Evolutionary conservation across 2,888 invertebrate genomes (phyloP), one percentile per base, ranked within the genome.

Genomic region (Ennomos fuscantarius): DNA sequence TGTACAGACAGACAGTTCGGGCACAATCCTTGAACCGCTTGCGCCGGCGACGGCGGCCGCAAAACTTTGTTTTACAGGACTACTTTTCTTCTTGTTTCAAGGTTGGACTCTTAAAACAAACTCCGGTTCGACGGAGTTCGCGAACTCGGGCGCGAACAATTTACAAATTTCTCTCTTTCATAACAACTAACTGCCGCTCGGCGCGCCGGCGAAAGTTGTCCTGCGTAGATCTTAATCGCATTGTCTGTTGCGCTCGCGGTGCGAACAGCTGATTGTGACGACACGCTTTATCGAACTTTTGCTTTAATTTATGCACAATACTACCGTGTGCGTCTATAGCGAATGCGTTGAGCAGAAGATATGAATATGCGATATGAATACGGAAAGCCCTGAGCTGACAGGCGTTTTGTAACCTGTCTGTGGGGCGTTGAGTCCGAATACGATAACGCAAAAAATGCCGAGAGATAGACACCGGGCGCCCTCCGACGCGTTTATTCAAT

Each of bases 31-130:
- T 92, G 92, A 92, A 92, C 92, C 89, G 92, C 91, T 91, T 92
- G 92, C 92, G 92, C 91, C 89, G 91, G 91, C 90, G 93, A 89
- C 92, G 93, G 89, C 92, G 86, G 92, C 92, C 93, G 91, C 92
- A 91, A 92, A 93, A 93, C 93, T 93, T 93, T 92, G 93, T 93
- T 92, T 92, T 92, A 92, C 92, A 93, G 92, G 93, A 93, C 93
- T 93, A 93, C 93, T 93, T 93, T 92, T 93, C 92, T 93, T 92
- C 93, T 92, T 92, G 93, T 93, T 93, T 93, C 93, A 93, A 93
- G 93, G 93, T 93, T 92, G 92, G 91, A 93, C 93, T 93, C 93
- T 93, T 93, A 93, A 93, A 93, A 93, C 93, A 93, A 93, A 93
- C 93, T 92, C 92, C 88, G 78, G 92, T 91, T 91, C 91, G 92